Percentiles rank a stretch among this genome's conserved stretches.
phyloP scores from a whole-genome alignment of 2,797 vertebrate species.

The Podarcis siculus region DNA sequence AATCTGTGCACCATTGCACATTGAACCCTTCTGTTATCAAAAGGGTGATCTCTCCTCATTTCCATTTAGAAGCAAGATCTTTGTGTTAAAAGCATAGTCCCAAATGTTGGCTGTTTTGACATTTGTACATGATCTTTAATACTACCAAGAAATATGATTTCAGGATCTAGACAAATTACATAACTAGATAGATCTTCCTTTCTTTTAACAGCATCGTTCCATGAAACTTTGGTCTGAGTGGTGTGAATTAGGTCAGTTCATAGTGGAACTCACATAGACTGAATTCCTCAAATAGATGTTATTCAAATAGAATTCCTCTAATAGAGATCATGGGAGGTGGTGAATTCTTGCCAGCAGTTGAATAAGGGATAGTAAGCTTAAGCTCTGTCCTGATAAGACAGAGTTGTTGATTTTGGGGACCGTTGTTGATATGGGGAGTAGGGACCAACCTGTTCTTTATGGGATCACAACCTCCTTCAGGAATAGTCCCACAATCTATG shows the following conservation, averaged over 20 bases:
- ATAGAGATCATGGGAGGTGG: neutral
- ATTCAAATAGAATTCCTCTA: neutral
- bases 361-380: too few species aligned
- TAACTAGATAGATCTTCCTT: too few species aligned
- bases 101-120: neutral
- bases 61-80: neutral
- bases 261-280: neutral
- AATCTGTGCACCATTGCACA: neutral
- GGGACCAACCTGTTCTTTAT: too few species aligned
- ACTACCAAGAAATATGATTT: neutral
- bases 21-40: neutral
- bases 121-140: neutral
- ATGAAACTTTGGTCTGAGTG: neutral
- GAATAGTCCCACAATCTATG: too few species aligned
- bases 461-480: too few species aligned
- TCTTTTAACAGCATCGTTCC: too few species aligned
- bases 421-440: too few species aligned
- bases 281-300: neutral
- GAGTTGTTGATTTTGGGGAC: too few species aligned
- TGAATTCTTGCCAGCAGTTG: too few species aligned
- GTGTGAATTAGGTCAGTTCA: neutral
- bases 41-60: neutral
- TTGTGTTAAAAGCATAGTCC: neutral
- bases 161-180: neutral
- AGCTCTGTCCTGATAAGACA: too few species aligned